Conservation (phyloP, 2,888 invertebrate species). For the Papilio gigon region DNA sequence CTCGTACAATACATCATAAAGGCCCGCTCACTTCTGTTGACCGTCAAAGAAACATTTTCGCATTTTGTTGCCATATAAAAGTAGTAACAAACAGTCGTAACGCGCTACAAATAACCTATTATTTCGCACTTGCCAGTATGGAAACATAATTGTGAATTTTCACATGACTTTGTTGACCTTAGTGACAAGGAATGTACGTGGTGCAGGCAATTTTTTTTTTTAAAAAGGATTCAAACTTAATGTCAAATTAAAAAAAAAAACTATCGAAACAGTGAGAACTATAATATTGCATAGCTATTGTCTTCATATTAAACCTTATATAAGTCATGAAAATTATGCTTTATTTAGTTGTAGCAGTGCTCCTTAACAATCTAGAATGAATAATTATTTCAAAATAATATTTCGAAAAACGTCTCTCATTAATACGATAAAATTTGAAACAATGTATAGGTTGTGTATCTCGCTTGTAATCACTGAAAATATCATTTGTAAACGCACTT, state of each 20-base stretch:
- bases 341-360: not conserved
- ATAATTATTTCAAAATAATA: too few relatives aligned
- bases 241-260: not conserved
- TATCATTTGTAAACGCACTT: too few relatives aligned
- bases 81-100: constrained; percentile 70
- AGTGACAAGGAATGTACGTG: constrained; percentile 39
- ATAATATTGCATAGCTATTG: not conserved
- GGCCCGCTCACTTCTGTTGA: constrained; percentile 62
- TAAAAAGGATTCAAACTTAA: not conserved
- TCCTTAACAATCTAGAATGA: not conserved
- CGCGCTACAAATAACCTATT: constrained; percentile 58
- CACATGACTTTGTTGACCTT: constrained; percentile 51
- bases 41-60: constrained; percentile 66
- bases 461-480: too few relatives aligned
- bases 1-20: constrained; percentile 74
- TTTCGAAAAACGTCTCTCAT: too few relatives aligned
- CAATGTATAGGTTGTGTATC: too few relatives aligned
- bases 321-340: not conserved
- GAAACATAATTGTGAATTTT: constrained; percentile 52
- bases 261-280: not conserved
- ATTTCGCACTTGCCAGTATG: constrained; percentile 49
- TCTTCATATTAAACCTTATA: not conserved
- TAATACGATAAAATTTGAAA: too few relatives aligned
- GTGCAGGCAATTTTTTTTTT: not conserved
- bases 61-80: constrained; percentile 59